Conservation (phyloP, 2,113 vertebrate genomes). For the Neolamprologus toae region DNA sequence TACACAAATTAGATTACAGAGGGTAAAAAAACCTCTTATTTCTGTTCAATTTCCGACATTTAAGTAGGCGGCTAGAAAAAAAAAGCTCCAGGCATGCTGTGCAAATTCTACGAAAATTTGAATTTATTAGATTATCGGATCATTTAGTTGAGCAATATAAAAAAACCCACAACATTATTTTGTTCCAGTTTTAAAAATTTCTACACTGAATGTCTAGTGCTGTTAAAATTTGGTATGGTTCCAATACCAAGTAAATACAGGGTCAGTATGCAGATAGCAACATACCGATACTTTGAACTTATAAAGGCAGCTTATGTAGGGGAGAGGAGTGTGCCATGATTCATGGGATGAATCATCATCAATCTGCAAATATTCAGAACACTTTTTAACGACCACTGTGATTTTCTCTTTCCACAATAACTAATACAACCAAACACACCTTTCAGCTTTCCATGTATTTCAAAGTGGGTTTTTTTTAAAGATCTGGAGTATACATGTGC, state of each 20-base stretch:
- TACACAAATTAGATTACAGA: background rate
- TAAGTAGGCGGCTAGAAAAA: background rate
- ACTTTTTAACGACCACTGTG: background rate
- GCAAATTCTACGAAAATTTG: background rate
- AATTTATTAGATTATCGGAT: background rate
- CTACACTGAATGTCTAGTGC: background rate
- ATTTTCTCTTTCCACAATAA: background rate
- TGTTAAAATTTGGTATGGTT: background rate
- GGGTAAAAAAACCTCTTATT: background rate
- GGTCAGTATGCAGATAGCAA: background rate
- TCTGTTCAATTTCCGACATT: background rate
- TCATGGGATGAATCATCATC: background rate
- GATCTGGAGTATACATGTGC: background rate
- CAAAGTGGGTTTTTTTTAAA: background rate
- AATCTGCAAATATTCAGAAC: background rate
- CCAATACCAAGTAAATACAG: background rate
- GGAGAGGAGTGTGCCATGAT: background rate
- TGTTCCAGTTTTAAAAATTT: background rate
- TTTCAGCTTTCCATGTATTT: background rate
- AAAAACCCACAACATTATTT: fast-evolving
- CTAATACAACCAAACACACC: background rate
- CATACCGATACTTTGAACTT: background rate
- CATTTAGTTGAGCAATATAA: background rate
- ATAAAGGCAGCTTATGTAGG: background rate
- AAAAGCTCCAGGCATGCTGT: background rate